Base-by-base conservation (phyloP, 2,888 invertebrate species). In the Eulithis prunata region DNA sequence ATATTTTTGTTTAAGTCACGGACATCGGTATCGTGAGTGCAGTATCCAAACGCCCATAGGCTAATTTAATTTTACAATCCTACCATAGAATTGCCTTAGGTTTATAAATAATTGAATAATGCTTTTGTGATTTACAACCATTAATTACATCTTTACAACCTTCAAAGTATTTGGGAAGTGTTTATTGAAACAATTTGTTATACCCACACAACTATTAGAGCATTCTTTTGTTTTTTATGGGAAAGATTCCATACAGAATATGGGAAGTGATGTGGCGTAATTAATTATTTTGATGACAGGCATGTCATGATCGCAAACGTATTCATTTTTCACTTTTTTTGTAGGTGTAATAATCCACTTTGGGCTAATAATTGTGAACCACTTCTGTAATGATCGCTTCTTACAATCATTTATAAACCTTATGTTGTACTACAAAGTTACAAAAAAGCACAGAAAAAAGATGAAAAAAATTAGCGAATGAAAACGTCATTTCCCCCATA, bases 81-180 rank as follows among this genome's bases (percentile, higher is more conserved):
- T 0, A 41, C 41, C 41, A 41, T 41, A 41, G 2, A 8, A 41
- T 41, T 41, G 41, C 41, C 41, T 41, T 41, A 11, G 41, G 41
- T 41, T 21, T 41, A 41, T 41, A 10, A 38, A 38, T 38, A 41
- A 41, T 41, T 41, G 41, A 41, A 41, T 41, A 41, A 41, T 47
- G 56, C 52, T 56, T 59, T 41, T 53, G 41, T 54, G 51, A 62
- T 62, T 59, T 59, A 62, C 38, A 47, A 53, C 57, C 8, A 66
- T 59, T 62, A 59, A 66, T 66, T 64, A 67, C 52, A 28, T 57
- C 57, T 54, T 57, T 55, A 45, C 14, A 52, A 52, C 68, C 64
- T 68, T 68, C 68, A 13, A 57, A 60, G 46, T 63, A 63, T 68
- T 68, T 64, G 57, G 36, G 57, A 46, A 52, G 57, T 47, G 32